Conservation (phyloP, 2,113 vertebrate species). For the Mastomys natalensis region DNA sequence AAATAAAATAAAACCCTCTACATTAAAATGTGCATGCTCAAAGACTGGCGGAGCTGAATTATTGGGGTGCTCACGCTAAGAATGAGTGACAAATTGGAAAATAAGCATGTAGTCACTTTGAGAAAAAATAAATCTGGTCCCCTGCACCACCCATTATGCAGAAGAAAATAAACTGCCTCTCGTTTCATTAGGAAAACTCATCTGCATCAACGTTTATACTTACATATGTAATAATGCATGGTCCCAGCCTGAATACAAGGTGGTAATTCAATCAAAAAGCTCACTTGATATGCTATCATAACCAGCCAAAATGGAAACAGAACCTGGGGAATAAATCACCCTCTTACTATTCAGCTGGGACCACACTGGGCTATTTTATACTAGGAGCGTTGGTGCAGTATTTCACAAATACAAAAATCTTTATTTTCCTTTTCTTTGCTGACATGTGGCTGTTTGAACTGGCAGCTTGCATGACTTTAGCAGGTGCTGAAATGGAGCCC, state of each 20-base stretch:
- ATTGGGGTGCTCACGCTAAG: slow-evolving; percentile 71
- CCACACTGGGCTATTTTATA: slow-evolving; percentile 69
- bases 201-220: slow-evolving; percentile 80
- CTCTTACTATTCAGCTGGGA: slow-evolving; percentile 77
- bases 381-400: slow-evolving; percentile 58
- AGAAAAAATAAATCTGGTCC: slow-evolving; percentile 71
- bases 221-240: slow-evolving; percentile 83
- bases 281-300: slow-evolving; percentile 75
- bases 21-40: slow-evolving; percentile 72
- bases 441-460: slow-evolving; percentile 82
- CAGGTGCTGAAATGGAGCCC: slow-evolving; percentile 69
- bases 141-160: slow-evolving; percentile 73
- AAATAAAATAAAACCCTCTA: background rate
- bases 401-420: slow-evolving; percentile 74
- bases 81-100: slow-evolving; percentile 80
- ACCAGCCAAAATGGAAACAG: slow-evolving; percentile 80
- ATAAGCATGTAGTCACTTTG: slow-evolving; percentile 67
- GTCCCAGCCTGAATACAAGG: slow-evolving; percentile 78
- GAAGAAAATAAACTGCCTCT: slow-evolving; percentile 76
- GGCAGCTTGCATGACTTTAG: slow-evolving; percentile 54
- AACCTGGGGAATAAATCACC: slow-evolving; percentile 71
- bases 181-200: slow-evolving; percentile 82
- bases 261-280: slow-evolving; percentile 80
- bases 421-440: slow-evolving; percentile 68
- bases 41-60: slow-evolving; percentile 61